Percentiles rank a stretch among this genome's conserved stretches.
Conservation (phyloP, 2,113 vertebrate genomes). For the Amia ocellicauda region DNA sequence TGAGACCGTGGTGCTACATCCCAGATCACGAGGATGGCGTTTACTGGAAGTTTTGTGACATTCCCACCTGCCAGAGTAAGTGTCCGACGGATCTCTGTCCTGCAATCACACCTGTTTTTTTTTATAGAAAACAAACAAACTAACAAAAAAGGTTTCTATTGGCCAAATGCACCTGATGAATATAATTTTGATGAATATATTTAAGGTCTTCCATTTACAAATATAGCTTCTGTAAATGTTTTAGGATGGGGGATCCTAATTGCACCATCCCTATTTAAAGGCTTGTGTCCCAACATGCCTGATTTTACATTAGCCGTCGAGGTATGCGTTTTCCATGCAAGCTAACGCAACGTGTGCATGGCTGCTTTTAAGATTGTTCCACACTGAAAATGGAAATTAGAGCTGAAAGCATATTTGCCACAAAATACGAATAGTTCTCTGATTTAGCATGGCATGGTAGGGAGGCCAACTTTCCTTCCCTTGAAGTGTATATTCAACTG, state of each 20-base stretch:
- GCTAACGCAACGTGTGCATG: not conserved
- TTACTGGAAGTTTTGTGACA: conserved; percentile 96
- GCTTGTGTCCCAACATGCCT: conserved; percentile 1
- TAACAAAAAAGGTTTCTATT: too few relatives aligned
- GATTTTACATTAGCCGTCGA: not conserved
- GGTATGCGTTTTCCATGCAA: not conserved
- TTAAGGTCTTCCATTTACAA: too few relatives aligned
- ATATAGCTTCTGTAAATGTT: too few relatives aligned
- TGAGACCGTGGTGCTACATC: conserved; percentile 95
- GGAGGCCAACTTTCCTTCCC: conserved; percentile 1
- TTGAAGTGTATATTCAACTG: too few relatives aligned
- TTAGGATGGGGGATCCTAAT: too few relatives aligned
- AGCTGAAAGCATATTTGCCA: not conserved
- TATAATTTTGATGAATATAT: too few relatives aligned
- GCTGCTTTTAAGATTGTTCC: not conserved
- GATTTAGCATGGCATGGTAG: not conserved
- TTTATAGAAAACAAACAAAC: not conserved
- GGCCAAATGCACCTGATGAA: too few relatives aligned
- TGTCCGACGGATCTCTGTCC: too few relatives aligned
- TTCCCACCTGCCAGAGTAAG: conserved; percentile 91
- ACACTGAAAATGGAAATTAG: not conserved
- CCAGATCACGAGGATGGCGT: conserved; percentile 87
- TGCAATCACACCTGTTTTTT: not conserved
- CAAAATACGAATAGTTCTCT: not conserved
- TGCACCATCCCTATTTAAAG: too few relatives aligned